These are phyloP conservation scores for Anomalospiza imberbis DNA, from an alignment of 2,797 vertebrate species.

Conservation along the genomic window DNA sequence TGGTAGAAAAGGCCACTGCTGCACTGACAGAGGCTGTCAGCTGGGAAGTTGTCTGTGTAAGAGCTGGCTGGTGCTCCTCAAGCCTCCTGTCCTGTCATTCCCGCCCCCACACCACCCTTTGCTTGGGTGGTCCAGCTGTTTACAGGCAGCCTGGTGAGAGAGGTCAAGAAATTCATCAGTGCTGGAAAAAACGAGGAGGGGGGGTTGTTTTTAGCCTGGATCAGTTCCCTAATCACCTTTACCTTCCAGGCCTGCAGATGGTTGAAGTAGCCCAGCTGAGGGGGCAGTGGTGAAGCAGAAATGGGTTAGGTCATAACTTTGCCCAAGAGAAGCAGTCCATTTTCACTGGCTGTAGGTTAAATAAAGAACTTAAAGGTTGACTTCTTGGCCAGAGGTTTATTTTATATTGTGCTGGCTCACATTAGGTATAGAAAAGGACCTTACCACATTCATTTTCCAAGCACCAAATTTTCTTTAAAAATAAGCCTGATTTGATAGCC, in stretches of 20 bases:
- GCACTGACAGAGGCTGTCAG: neutral
- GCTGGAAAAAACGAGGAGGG: neutral
- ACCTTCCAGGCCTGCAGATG: neutral
- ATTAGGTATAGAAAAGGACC: neutral
- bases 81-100: neutral
- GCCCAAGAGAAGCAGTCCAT: neutral
- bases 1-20: neutral
- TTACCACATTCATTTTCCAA: neutral
- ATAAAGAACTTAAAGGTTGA: neutral
- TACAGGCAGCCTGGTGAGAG: conserved; percentile 15
- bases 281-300: neutral
- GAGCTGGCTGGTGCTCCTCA: neutral
- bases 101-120: neutral
- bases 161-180: neutral
- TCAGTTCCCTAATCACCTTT: neutral
- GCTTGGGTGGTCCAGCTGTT: conserved; percentile 64
- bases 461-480: neutral
- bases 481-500: neutral
- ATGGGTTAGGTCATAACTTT: neutral
- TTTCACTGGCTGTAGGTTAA: neutral
- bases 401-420: neutral
- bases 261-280: neutral
- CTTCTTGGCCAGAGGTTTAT: neutral
- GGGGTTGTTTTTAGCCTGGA: conserved; percentile 12
- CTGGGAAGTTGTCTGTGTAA: neutral